A percentile compares a stretch with the other conserved stretches of the same genome.
Evolutionary conservation across 2,113 vertebrate genomes (phyloP).

Genomic region (Channa argus): DNA sequence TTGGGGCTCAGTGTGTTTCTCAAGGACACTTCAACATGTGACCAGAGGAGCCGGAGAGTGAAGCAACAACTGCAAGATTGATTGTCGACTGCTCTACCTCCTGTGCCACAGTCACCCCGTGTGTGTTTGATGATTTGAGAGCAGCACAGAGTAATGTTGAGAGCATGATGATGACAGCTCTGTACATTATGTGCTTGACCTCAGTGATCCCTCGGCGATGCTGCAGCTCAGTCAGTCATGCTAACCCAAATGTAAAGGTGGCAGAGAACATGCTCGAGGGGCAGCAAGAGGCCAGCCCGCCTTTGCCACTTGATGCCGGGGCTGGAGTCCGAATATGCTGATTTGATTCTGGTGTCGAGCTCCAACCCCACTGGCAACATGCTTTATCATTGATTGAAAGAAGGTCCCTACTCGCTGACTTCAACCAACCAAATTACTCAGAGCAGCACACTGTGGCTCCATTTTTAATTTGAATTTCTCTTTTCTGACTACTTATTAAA

Average conservation of each 20-base stretch:
- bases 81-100: too few relatives aligned
- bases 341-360: neutral
- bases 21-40: too few relatives aligned
- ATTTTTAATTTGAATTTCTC: neutral
- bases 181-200: conserved; percentile 97
- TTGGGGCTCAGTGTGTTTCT: too few relatives aligned
- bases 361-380: neutral
- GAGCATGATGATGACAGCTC: conserved; percentile 93
- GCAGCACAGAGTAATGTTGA: conserved; percentile 92
- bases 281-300: too few relatives aligned
- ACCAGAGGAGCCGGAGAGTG: too few relatives aligned
- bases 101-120: neutral
- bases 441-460: neutral
- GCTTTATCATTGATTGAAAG: neutral
- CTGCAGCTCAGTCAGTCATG: conserved; percentile 69
- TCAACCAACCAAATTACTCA: neutral
- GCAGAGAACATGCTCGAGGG: too few relatives aligned
- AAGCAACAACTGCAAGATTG: too few relatives aligned
- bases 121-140: conserved; percentile 85
- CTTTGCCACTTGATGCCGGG: too few relatives aligned
- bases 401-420: neutral
- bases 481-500: neutral
- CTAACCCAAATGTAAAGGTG: conserved; percentile 6
- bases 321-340: neutral
- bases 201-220: conserved; percentile 86